A percentile compares a stretch with the other conserved stretches of the same genome.
phyloP scores from a whole-genome alignment of 2,113 vertebrate species.

The Alectura lathami region DNA sequence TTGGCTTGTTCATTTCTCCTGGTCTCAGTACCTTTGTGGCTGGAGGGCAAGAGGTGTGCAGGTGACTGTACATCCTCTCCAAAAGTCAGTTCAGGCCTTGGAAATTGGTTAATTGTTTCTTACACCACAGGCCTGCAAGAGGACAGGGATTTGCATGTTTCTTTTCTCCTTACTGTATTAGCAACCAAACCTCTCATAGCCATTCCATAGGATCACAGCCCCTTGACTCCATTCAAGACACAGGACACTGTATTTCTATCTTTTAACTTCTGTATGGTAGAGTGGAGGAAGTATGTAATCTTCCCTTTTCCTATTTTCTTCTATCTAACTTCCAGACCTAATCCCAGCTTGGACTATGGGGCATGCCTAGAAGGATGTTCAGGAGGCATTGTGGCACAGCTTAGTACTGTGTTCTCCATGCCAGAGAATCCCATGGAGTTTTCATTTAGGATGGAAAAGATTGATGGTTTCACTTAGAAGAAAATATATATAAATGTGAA shows the following conservation, averaged over 20 bases:
- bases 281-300: too few relatives aligned
- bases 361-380: background rate
- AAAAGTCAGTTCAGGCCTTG: background rate
- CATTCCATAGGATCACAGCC: too few relatives aligned
- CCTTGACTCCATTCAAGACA: too few relatives aligned
- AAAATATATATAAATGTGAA: background rate
- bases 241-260: too few relatives aligned
- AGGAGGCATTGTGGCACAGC: background rate
- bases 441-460: background rate
- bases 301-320: too few relatives aligned
- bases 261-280: too few relatives aligned
- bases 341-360: too few relatives aligned
- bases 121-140: background rate
- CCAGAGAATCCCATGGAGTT: background rate
- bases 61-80: background rate
- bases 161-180: too few relatives aligned
- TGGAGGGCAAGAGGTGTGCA: background rate
- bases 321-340: too few relatives aligned
- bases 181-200: too few relatives aligned
- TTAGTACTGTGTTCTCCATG: background rate
- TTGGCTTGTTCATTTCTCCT: background rate
- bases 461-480: background rate
- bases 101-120: background rate
- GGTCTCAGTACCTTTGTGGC: background rate
- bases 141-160: background rate